Percentiles rank a stretch among this genome's conserved stretches.
phyloP scores from a whole-genome alignment of 2,113 vertebrate genomes.

The Pelecanoides urinatrix region DNA sequence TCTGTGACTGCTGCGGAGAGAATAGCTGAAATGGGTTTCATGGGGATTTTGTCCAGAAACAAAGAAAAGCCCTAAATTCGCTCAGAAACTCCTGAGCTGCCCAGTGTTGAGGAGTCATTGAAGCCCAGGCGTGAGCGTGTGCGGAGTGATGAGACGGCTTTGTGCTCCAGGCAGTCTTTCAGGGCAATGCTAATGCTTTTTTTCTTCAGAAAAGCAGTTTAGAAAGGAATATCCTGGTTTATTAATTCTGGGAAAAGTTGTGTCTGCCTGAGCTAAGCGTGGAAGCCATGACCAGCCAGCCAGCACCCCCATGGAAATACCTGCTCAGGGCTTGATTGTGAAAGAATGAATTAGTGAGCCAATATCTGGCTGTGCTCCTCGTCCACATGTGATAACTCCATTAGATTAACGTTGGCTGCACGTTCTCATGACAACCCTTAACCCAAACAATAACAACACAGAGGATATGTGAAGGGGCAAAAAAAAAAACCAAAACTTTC shows the following conservation, averaged over 20 bases:
- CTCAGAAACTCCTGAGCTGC: background rate
- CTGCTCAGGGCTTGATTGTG: background rate
- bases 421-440: background rate
- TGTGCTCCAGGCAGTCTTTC: background rate
- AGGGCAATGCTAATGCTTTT: background rate
- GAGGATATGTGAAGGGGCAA: background rate
- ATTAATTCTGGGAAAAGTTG: background rate
- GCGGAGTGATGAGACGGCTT: background rate
- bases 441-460: background rate
- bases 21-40: background rate
- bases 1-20: background rate
- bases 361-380: background rate
- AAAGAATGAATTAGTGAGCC: background rate
- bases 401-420: background rate
- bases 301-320: background rate
- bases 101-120: background rate
- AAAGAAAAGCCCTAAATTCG: background rate
- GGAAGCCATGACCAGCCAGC: background rate
- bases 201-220: background rate
- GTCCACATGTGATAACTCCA: background rate
- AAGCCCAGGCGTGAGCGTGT: accelerated
- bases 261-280: background rate
- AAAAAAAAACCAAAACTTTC: background rate
- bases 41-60: background rate
- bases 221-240: background rate